These are phyloP conservation scores for Cosmia pyralina DNA, from an alignment of 2,888 invertebrate species.

Conservation along the genomic window DNA sequence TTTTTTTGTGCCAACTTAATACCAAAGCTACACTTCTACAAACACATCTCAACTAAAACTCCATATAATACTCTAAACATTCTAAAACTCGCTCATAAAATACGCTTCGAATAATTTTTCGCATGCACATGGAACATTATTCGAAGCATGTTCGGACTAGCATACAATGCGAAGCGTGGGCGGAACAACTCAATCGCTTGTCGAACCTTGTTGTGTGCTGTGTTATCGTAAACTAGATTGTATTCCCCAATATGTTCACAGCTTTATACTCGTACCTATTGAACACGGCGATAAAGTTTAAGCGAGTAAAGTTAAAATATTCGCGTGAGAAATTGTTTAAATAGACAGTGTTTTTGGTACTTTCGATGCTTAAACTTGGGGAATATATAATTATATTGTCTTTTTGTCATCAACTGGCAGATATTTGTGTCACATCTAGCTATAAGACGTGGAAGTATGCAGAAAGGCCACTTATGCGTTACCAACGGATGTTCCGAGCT, in stretches of 20 bases:
- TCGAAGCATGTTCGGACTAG: conserved; percentile 58
- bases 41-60: not conserved
- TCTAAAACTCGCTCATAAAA: conserved; percentile 42
- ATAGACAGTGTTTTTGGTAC: conserved; percentile 5
- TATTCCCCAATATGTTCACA: conserved; percentile 61
- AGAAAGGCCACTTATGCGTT: not conserved
- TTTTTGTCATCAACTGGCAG: not conserved
- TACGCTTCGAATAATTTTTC: conserved; percentile 59
- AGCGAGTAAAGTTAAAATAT: conserved; percentile 37
- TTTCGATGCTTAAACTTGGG: not conserved
- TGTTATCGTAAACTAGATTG: conserved; percentile 75
- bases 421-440: not conserved
- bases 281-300: conserved; percentile 57
- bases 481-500: not conserved
- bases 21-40: not conserved
- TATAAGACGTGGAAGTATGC: not conserved
- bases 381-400: not conserved
- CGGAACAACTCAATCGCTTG: conserved; percentile 84
- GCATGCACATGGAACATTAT: conserved; percentile 60
- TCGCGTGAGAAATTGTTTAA: conserved; percentile 48
- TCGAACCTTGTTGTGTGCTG: conserved; percentile 70
- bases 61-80: conserved; percentile 37
- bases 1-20: not conserved
- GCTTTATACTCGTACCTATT: conserved; percentile 45
- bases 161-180: conserved; percentile 73